Base-by-base conservation (phyloP, 2,888 invertebrate genomes). In the Drosophila picticornis region DNA sequence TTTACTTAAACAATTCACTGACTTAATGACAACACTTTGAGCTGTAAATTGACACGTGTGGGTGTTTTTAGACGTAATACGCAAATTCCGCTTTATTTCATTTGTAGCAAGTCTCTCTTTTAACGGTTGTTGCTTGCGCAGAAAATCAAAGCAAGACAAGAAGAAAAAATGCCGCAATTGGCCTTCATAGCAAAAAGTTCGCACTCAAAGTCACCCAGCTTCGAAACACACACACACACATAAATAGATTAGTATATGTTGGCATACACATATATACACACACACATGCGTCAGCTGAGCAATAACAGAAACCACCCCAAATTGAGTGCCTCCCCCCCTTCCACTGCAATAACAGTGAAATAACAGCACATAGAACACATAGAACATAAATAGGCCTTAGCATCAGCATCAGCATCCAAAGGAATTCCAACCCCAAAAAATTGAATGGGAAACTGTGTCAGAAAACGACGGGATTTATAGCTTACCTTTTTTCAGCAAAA, bases 391-490 rank as follows among this genome's bases (percentile, higher is more conserved):
- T 56, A 56, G 56, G 56, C n/a, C 27, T 56, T 2, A 16, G 46
- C 46, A 9, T 16, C 38, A 10, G 22, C 27, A 11, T 4, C 70
- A 72, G 72, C 81, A 73, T 83, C 80, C 73, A 83, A 67, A 53
- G 81, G 81, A 75, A 83, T 83, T 73, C 59, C 73, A 75, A 72
- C 77, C 80, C 83, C 73, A 74, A 77, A 72, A 58, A 61, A 77
- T 75, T 63, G 66, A 82, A 74, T 72, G 61, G 70, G 72, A 82
- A 86, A 61, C 67, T 88, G 86, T 85, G 81, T 80, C 81, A 81
- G 22, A 80, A 63, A 69, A 61, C 62, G 75, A 80, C 77, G 68
- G 80, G 16, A 63, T 77, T 43, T 73, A 64, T 27, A n/a, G 82
- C 86, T 75, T 70, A 84, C 84, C 84, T 73, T 64, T 63, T 71